Conservation (phyloP, 1,140 invertebrate species). For the Caenorhabditis remanei region DNA sequence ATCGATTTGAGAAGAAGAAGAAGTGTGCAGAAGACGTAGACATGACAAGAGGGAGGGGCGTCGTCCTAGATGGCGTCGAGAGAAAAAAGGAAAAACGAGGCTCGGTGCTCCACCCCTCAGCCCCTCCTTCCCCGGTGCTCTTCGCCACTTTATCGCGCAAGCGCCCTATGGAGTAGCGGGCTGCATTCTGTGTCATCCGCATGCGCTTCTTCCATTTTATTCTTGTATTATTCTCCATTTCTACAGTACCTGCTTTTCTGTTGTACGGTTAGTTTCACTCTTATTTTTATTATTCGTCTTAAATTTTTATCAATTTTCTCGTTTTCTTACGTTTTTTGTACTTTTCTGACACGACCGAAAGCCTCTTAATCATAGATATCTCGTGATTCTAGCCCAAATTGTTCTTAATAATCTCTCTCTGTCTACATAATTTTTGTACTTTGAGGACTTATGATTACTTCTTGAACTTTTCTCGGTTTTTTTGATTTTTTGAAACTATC, state of each 20-base stretch:
- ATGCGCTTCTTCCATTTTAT: conserved; percentile 50
- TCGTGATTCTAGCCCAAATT: too few relatives aligned
- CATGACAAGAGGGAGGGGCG: neutral
- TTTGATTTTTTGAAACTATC: too few relatives aligned
- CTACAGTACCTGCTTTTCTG: conserved; percentile 45
- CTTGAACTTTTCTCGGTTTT: too few relatives aligned
- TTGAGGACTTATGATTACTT: neutral
- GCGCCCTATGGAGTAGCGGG: conserved; percentile 54
- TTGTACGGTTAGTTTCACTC: conserved; percentile 13
- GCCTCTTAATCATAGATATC: neutral
- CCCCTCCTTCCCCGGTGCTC: conserved; percentile 7
- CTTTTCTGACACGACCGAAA: neutral
- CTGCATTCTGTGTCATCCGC: conserved; percentile 48
- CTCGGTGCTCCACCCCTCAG: neutral
- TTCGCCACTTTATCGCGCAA: conserved; percentile 50
- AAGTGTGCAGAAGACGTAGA: neutral
- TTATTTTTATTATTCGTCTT: conserved; percentile 7
- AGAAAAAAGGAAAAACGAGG: neutral
- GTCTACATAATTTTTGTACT: neutral
- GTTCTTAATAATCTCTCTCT: neutral
- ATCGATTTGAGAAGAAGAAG: neutral
- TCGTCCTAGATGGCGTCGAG: neutral
- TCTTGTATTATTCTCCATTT: conserved; percentile 52
- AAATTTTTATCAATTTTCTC: neutral
- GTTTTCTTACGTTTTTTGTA: neutral